These are phyloP conservation scores for Oncorhynchus keta DNA, from an alignment of 2,113 vertebrate genomes.

Conservation along the genomic window DNA sequence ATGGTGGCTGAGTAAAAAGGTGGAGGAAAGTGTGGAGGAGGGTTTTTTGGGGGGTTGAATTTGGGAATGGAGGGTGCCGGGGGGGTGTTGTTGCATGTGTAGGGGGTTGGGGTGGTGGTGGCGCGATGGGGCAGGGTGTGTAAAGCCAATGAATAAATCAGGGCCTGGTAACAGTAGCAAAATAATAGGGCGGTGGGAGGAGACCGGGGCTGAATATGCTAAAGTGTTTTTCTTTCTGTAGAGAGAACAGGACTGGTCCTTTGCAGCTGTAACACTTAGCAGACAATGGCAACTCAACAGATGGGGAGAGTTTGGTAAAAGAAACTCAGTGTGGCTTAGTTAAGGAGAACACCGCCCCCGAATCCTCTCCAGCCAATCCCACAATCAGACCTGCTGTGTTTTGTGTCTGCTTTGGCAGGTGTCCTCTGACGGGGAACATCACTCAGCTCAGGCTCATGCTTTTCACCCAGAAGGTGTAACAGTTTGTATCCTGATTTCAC, in stretches of 20 bases:
- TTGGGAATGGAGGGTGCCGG: slow-evolving; percentile 11
- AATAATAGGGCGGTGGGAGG: slow-evolving; percentile 61
- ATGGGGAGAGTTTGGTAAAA: slow-evolving; percentile 83
- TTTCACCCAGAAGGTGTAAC: slow-evolving; percentile 52
- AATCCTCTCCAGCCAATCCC: slow-evolving; percentile 32
- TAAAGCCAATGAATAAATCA: slow-evolving; percentile 99
- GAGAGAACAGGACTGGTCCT: slow-evolving; percentile 72
- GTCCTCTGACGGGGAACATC: slow-evolving; percentile 64
- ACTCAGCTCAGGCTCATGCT: slow-evolving; percentile 19
- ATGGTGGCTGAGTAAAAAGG: slow-evolving; percentile 38
- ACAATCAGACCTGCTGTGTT: slow-evolving; percentile 62
- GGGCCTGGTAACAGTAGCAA: slow-evolving; percentile 83
- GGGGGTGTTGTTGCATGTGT: neutral
- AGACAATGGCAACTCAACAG: slow-evolving; percentile 93
- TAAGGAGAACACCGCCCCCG: slow-evolving; percentile 72
- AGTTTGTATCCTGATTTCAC: slow-evolving; percentile 33
- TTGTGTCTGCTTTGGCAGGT: slow-evolving; percentile 87
- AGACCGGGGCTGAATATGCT: slow-evolving; percentile 82
- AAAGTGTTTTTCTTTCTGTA: slow-evolving; percentile 78
- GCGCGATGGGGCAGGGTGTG: slow-evolving; percentile 64
- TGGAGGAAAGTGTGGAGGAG: slow-evolving; percentile 7
- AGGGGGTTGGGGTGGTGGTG: slow-evolving; percentile 17
- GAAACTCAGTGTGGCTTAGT: slow-evolving; percentile 79
- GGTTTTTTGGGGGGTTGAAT: slow-evolving; percentile 8
- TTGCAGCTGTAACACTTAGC: slow-evolving; percentile 82